Percentiles rank a stretch among this genome's conserved stretches.
Evolutionary conservation across 2,888 invertebrate species (phyloP).

Genomic region (Coelopa pilipes): DNA sequence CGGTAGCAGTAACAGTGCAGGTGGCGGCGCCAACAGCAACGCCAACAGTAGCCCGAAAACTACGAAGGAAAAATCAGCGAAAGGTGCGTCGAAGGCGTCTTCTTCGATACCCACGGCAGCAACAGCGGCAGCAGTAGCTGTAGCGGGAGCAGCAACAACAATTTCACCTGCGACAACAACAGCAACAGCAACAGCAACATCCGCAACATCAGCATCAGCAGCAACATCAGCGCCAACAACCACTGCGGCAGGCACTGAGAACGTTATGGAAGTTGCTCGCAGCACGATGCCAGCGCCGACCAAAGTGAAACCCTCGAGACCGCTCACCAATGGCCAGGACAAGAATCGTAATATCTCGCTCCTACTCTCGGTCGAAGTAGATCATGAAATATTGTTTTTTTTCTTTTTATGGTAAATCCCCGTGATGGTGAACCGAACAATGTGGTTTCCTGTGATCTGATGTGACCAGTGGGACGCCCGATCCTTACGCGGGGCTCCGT

Average conservation of each 20-base stretch:
- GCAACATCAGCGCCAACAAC: conserved; percentile 39
- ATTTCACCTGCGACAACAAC: conserved; percentile 22
- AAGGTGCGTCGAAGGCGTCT: background rate
- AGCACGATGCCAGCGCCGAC: conserved; percentile 63
- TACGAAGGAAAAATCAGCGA: conserved; percentile 26
- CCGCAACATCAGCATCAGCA: conserved; percentile 43
- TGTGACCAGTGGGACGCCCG: conserved; percentile 71
- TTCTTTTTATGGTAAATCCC: background rate
- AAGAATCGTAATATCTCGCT: conserved; percentile 56
- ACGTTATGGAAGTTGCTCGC: conserved; percentile 43
- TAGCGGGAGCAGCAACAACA: conserved; percentile 30
- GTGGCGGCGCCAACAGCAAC: conserved; percentile 31
- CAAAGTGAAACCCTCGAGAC: conserved; percentile 68
- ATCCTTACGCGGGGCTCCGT: conserved; percentile 82
- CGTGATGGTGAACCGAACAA: background rate
- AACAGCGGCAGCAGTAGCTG: conserved; percentile 32
- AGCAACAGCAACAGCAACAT: conserved; percentile 46
- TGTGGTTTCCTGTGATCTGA: background rate
- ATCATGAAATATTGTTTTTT: background rate
- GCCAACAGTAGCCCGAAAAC: conserved; percentile 42
- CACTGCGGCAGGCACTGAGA: conserved; percentile 40
- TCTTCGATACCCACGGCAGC: conserved; percentile 13
- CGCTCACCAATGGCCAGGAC: conserved; percentile 68
- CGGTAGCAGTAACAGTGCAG: background rate
- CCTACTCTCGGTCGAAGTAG: background rate